Base-by-base conservation (phyloP, 2,113 vertebrate genomes). In the Bubo blakistoni region DNA sequence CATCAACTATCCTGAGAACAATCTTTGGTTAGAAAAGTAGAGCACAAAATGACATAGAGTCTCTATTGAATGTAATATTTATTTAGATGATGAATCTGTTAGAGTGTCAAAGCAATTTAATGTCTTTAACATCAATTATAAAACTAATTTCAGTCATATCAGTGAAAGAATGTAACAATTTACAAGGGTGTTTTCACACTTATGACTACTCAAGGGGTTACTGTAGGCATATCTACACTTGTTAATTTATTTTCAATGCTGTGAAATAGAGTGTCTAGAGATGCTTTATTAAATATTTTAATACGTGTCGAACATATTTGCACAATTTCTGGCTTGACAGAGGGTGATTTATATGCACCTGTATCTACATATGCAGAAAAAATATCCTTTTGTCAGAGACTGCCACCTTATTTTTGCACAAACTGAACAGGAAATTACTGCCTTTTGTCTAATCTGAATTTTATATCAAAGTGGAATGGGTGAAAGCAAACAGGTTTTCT, bases 251-350 rank as follows among this genome's bases (percentile, higher is more conserved):
- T 95, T 95, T 86, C 66, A 44, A 2, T 63, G 52, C 69, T 86
- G 57, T 88, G 54, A 94, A 92, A 67, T 17, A 44, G 67, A 29
- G 36, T 81, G 47, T 57, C 88, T 95, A 72, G 91, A 95, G 80
- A 79, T 93, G 61, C 27, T 96, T 93, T 97, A 67, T 90, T 94
- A 88, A 84, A 63, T 96, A 94, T 96, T 95, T 95, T 94, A 94
- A 88, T 94, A 94, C 93, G 30, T 83, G 59, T 89, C 0, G 0
- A 92, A 83, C 40, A 34, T 94, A 86, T 52, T 90, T 90, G 63
- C n/a, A 78, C 58, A 86, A 62, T 80, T 90, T 47, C 47, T 94
- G 44, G 34, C 63, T 46, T 74, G 66, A 88, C 65, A 94, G 81
- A 90, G 63, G 25, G 32, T 94, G 74, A 85, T 88, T 93, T 95